Conservation (phyloP, 1,140 invertebrate genomes). For the Varroa destructor region DNA sequence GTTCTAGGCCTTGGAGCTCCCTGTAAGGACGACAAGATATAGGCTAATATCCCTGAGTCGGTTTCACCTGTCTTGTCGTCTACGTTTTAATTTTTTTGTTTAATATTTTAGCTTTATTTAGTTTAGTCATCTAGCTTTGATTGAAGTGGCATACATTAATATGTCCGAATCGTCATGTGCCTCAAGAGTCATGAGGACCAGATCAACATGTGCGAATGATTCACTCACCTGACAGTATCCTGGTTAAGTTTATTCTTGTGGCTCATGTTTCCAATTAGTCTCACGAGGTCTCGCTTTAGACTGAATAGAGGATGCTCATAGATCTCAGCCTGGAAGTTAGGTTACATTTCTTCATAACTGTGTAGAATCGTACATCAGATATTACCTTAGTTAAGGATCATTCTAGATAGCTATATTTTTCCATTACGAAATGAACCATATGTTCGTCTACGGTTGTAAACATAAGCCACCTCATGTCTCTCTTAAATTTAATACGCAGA, state of each 20-base stretch:
- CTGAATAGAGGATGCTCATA: conserved; percentile 36
- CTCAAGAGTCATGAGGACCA: no score
- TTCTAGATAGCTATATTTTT: no score
- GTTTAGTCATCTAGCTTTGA: not conserved
- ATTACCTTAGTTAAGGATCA: no score
- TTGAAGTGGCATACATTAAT: not conserved
- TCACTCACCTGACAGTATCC: conserved; percentile 34
- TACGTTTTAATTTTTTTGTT: no score
- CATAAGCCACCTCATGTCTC: no score
- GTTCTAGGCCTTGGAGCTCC: conserved; percentile 37
- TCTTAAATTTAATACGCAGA: no score
- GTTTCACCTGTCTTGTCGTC: no score
- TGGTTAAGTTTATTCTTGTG: conserved; percentile 36
- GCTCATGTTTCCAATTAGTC: conserved; percentile 37
- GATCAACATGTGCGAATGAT: conserved; percentile 30
- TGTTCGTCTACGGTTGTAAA: not conserved
- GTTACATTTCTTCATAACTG: not conserved
- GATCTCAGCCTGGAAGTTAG: conserved; percentile 9
- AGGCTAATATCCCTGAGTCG: no score
- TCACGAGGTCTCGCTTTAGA: conserved; percentile 37
- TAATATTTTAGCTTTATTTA: no score
- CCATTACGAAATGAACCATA: not conserved
- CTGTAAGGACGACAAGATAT: conserved; percentile 30
- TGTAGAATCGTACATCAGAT: no score
- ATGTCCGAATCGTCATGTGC: no score